Base-by-base conservation (phyloP, 1,140 invertebrate genomes). In the Sycobia sp. region DNA sequence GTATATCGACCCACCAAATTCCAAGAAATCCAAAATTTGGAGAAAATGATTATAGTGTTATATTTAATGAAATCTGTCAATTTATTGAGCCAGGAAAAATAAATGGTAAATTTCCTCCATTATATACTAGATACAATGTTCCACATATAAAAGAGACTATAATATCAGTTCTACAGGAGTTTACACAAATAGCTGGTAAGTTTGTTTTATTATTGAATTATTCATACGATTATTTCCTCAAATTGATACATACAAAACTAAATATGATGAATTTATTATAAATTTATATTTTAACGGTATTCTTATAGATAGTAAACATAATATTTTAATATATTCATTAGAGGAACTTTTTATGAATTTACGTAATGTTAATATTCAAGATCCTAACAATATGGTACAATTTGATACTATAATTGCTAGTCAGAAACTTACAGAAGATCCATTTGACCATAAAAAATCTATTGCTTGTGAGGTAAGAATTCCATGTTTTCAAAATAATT, bases 281-380 rank as follows among this genome's bases (percentile, higher is more conserved):
- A 50, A 9, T 50, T 32, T 50, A 9, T 22, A 11, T 34, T 20
- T 20, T 34, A 9, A 50, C 11, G 32, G 13, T 34, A 44, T 59
- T 18, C 43, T 62, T 67, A 18, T 66, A 22, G 62, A 73, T 67
- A 41, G 1, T 7, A 29, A 46, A 1, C 73, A 76, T 41, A 72
- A 67, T 55, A 83, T 86, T 69, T 67, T 72, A 22, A 66, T 87
- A 10, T 87, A 86, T 69, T 80, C 78, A n/a, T 66, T 87, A 20
- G 83, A 86, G 55, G 68, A 67, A 4, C 56, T 87, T 5, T 84
- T 86, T 57, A 76, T 67, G 36, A 69, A 69, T 10, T 53, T 87
- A 23, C 73, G 75, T 13, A 85, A 84, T 62, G 68, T 70, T 1
- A 67, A 77, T 13, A 73, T 71, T 11, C 44, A 62, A 1, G 41